These are phyloP conservation scores for Ostrea denselamellosa DNA, from an alignment of 1,140 invertebrate species.

Conservation along the genomic window DNA sequence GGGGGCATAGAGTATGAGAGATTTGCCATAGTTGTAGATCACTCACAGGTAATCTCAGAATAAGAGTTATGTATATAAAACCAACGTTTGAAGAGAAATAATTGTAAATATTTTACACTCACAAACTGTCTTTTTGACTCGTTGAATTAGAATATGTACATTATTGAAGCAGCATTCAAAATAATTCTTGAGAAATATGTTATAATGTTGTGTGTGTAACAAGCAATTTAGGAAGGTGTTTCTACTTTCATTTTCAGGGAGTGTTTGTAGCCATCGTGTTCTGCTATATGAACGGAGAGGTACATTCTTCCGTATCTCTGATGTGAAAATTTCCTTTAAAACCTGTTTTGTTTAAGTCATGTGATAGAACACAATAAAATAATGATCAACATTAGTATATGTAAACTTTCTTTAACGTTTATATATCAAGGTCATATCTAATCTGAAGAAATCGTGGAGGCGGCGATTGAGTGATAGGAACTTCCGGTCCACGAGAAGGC, in stretches of 20 bases:
- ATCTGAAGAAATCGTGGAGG: constrained; percentile 45
- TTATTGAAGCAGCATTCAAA: too few species aligned
- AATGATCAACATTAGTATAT: neutral
- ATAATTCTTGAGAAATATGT: too few species aligned
- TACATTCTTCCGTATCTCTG: constrained; percentile 41
- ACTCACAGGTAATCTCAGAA: constrained; percentile 62
- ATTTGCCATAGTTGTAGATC: constrained; percentile 66
- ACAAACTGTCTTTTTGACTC: too few species aligned
- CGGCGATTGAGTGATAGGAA: constrained; percentile 45
- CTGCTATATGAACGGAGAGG: constrained; percentile 67
- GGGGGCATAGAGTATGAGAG: constrained; percentile 65
- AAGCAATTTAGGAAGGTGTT: too few species aligned
- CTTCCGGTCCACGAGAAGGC: neutral
- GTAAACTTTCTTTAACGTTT: neutral
- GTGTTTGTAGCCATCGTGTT: constrained; percentile 63
- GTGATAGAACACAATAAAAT: neutral
- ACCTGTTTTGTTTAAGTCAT: neutral
- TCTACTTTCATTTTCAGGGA: constrained; percentile 52
- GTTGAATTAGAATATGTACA: too few species aligned
- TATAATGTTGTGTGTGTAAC: too few species aligned
- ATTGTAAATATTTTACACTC: too few species aligned
- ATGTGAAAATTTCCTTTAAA: too few species aligned
- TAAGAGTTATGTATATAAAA: too few species aligned
- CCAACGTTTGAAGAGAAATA: too few species aligned
- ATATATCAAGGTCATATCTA: constrained; percentile 45